Evolutionary conservation across 2,113 vertebrate genomes (phyloP).

Genomic region (Dinomys branickii): DNA sequence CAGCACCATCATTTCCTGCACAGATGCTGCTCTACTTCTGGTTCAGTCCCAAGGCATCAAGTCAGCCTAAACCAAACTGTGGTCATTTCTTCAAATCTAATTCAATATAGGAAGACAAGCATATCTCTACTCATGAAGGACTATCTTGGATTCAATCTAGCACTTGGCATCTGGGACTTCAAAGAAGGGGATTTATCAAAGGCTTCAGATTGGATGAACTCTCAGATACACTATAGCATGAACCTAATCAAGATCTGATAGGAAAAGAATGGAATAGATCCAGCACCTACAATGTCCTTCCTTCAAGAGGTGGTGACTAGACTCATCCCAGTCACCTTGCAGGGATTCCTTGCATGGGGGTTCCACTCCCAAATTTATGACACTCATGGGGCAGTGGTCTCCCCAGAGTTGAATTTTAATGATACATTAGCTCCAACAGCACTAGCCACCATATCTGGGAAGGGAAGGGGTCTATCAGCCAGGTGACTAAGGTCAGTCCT

Average conservation of each 20-base stretch:
- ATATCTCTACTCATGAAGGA: not conserved
- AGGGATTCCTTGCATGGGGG: not conserved
- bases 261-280: not conserved
- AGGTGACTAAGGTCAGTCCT: not conserved
- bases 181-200: not conserved
- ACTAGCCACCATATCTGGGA: not conserved
- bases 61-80: constrained; percentile 8
- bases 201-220: not conserved
- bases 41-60: not conserved
- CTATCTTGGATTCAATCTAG: not conserved
- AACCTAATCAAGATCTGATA: not conserved
- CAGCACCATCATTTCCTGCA: not conserved
- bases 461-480: not conserved
- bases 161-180: not conserved
- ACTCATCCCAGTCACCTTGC: not conserved
- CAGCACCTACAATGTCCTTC: not conserved
- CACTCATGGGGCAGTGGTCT: not conserved
- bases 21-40: constrained; percentile 31
- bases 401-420: not conserved
- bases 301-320: not conserved
- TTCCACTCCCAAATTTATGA: not conserved
- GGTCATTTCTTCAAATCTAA: constrained; percentile 4
- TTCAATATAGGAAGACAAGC: constrained; percentile 3
- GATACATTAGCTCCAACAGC: not conserved
- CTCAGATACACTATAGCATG: not conserved